phyloP scores from a whole-genome alignment of 1,140 invertebrate species.

The Drosophila burlai region DNA sequence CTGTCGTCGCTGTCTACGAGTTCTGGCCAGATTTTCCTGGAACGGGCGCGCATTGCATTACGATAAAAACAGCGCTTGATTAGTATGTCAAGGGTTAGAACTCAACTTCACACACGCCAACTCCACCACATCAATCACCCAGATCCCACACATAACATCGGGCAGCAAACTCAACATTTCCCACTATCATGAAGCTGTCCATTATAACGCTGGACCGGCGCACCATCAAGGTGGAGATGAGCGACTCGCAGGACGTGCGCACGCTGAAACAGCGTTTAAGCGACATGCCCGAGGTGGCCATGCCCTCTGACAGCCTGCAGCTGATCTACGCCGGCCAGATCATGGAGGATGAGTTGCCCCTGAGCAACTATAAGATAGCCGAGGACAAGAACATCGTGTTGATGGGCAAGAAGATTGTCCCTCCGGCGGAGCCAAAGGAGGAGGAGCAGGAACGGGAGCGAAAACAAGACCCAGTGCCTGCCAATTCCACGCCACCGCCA shows the following conservation, averaged over 20 bases:
- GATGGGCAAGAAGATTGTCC: conserved; percentile 58
- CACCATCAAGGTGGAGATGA: conserved; percentile 58
- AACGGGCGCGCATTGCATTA: conserved; percentile 41
- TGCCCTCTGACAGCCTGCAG: conserved; percentile 60
- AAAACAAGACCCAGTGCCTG: conserved; percentile 5
- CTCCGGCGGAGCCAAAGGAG: background rate
- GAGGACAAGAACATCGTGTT: conserved; percentile 70
- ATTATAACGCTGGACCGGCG: conserved; percentile 74
- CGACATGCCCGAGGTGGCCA: conserved; percentile 39
- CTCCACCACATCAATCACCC: background rate
- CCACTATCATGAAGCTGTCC: conserved; percentile 62
- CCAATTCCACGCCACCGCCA: conserved; percentile 10
- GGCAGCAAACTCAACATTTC: conserved; percentile 1
- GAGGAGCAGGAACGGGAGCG: background rate
- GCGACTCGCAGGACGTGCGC: conserved; percentile 48
- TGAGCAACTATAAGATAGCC: conserved; percentile 59
- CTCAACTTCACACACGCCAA: conserved; percentile 16
- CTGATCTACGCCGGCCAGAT: conserved; percentile 75
- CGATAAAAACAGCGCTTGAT: conserved; percentile 35
- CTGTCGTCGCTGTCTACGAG: conserved; percentile 83
- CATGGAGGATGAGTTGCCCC: conserved; percentile 56
- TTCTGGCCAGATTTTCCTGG: conserved; percentile 80
- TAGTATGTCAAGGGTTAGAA: conserved; percentile 40
- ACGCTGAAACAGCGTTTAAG: conserved; percentile 59
- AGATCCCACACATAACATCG: background rate